Conservation (phyloP, 23 tunicate genomes). For the Halocynthia roretzi region DNA sequence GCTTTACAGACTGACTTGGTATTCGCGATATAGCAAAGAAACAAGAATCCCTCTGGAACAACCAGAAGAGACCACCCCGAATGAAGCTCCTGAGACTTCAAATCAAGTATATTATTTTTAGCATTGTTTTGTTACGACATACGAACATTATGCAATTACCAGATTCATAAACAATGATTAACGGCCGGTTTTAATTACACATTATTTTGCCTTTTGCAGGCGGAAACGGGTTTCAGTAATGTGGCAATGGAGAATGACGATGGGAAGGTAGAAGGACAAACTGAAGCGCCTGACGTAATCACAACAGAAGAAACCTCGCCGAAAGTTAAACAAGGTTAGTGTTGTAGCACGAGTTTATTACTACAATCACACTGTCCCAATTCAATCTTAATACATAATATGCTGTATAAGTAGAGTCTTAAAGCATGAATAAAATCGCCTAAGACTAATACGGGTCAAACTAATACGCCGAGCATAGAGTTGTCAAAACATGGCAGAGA, state of each 20-base stretch:
- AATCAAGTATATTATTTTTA: too few relatives aligned
- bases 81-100: too few relatives aligned
- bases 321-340: not conserved
- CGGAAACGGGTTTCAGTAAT: not conserved
- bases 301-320: not conserved
- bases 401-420: not conserved
- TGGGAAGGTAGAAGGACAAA: not conserved
- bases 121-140: too few relatives aligned
- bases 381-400: not conserved
- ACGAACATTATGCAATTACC: not conserved
- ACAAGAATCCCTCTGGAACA: slow-evolving; percentile 32
- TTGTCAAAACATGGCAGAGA: too few relatives aligned
- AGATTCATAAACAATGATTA: not conserved
- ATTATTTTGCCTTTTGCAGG: not conserved
- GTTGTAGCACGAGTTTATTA: not conserved
- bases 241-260: slow-evolving; percentile 4
- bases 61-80: too few relatives aligned
- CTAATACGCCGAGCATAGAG: too few relatives aligned
- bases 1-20: slow-evolving; percentile 69
- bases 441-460: too few relatives aligned
- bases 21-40: slow-evolving; percentile 53
- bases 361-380: not conserved
- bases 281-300: not conserved
- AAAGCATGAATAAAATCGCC: too few relatives aligned
- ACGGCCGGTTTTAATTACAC: too few relatives aligned